These are phyloP conservation scores for Vipera ursinii DNA, from an alignment of 2,797 vertebrate genomes.

Conservation along the genomic window DNA sequence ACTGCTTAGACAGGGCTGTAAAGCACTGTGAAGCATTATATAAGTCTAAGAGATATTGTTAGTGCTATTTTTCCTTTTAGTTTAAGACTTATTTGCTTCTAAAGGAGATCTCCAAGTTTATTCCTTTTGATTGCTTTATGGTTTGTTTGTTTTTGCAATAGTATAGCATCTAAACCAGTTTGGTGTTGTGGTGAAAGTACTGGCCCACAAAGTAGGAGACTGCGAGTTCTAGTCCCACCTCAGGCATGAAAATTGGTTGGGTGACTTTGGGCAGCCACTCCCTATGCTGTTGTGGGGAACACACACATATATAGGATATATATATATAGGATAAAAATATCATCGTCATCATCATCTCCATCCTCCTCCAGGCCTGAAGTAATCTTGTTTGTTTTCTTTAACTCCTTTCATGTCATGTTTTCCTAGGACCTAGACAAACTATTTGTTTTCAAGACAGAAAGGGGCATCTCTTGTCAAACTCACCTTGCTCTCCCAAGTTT, in stretches of 20 bases:
- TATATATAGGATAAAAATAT: background rate
- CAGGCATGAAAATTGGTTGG: background rate
- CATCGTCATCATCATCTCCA: background rate
- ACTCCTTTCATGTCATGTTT: background rate
- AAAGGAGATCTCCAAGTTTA: background rate
- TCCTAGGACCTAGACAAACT: background rate
- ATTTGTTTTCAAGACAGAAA: background rate
- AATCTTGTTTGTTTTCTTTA: background rate
- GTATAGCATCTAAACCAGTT: background rate
- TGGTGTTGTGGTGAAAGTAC: background rate
- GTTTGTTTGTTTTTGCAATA: background rate
- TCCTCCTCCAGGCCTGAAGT: background rate
- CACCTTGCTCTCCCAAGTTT: background rate
- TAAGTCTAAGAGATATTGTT: too few relatives aligned
- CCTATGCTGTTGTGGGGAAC: background rate
- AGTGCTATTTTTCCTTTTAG: background rate
- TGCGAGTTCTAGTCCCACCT: background rate
- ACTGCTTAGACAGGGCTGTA: too few relatives aligned
- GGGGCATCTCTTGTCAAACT: background rate
- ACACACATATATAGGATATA: too few relatives aligned
- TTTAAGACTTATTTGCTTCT: background rate
- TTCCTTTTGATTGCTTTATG: background rate
- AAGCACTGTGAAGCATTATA: too few relatives aligned
- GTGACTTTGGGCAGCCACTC: background rate
- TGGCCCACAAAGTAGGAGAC: background rate